phyloP scores from a whole-genome alignment of 2,888 invertebrate species.

The Zootermopsis nevadensis region DNA sequence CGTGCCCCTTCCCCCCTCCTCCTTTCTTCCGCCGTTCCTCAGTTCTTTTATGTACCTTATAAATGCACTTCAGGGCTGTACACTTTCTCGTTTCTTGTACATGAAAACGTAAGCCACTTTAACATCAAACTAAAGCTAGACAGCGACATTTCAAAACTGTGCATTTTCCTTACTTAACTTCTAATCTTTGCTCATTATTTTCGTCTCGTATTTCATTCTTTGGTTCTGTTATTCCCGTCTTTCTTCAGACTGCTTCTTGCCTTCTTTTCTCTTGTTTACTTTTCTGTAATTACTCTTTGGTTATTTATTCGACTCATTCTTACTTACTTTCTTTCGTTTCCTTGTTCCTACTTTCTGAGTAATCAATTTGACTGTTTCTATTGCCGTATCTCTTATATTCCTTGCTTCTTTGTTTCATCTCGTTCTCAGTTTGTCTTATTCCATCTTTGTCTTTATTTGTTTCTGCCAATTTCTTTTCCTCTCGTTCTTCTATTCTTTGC shows the following conservation, averaged over 20 bases:
- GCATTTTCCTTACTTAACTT: too few relatives aligned
- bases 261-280: too few relatives aligned
- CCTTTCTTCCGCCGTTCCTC: conserved; percentile 1
- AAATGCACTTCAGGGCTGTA: conserved; percentile 20
- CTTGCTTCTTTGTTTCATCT: neutral
- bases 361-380: too few relatives aligned
- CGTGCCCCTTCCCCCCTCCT: neutral
- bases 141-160: too few relatives aligned
- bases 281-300: too few relatives aligned
- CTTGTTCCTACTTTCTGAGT: neutral
- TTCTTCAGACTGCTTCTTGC: too few relatives aligned
- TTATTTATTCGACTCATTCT: neutral
- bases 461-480: neutral
- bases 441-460: neutral
- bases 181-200: too few relatives aligned
- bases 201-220: too few relatives aligned
- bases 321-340: neutral
- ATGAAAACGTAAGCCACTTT: neutral
- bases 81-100: neutral
- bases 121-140: too few relatives aligned
- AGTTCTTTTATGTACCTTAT: conserved; percentile 29
- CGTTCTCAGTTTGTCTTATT: neutral
- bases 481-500: neutral
- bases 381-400: too few relatives aligned
- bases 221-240: too few relatives aligned